Conservation (phyloP, 1,140 invertebrate species). For the Brachionus rubens region DNA sequence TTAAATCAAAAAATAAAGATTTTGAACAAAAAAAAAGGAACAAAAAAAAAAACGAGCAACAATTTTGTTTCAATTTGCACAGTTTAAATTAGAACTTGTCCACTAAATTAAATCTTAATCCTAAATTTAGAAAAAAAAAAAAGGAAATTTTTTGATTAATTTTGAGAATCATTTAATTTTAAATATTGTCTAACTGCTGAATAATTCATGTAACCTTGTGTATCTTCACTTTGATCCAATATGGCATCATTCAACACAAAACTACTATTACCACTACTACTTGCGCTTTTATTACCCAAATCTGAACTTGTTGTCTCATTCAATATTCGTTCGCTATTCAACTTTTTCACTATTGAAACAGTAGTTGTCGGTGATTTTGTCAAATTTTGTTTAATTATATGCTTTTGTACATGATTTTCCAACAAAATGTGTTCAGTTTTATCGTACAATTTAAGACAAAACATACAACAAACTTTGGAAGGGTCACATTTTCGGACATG, state of each 20-base stretch:
- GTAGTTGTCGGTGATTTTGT: slow-evolving; percentile 24
- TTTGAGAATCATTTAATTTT: background rate
- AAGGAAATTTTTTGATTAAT: too few relatives aligned
- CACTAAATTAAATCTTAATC: too few relatives aligned
- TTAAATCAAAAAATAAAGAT: too few relatives aligned
- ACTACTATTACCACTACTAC: slow-evolving; percentile 13
- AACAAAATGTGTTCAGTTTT: slow-evolving; percentile 3
- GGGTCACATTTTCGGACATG: slow-evolving; percentile 33
- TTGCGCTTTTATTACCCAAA: background rate
- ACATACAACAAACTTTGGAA: slow-evolving; percentile 15
- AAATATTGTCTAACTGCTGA: background rate
- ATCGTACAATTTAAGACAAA: slow-evolving; percentile 42
- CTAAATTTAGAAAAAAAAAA: too few relatives aligned
- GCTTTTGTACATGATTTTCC: slow-evolving; percentile 38
- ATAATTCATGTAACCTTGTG: background rate
- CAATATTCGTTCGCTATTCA: background rate
- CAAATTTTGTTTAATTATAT: slow-evolving; percentile 28
- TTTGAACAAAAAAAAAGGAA: too few relatives aligned
- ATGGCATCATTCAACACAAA: slow-evolving; percentile 16
- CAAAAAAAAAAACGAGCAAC: too few relatives aligned
- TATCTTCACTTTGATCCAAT: background rate
- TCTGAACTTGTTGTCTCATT: too few relatives aligned
- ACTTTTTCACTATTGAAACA: background rate
- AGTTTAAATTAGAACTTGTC: too few relatives aligned
- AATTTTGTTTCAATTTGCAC: too few relatives aligned